Percentiles rank a stretch among this genome's conserved stretches.
These are phyloP conservation scores for Trematocara stigmaticum DNA, from an alignment of 2,113 vertebrate genomes.

Conservation along the genomic window DNA sequence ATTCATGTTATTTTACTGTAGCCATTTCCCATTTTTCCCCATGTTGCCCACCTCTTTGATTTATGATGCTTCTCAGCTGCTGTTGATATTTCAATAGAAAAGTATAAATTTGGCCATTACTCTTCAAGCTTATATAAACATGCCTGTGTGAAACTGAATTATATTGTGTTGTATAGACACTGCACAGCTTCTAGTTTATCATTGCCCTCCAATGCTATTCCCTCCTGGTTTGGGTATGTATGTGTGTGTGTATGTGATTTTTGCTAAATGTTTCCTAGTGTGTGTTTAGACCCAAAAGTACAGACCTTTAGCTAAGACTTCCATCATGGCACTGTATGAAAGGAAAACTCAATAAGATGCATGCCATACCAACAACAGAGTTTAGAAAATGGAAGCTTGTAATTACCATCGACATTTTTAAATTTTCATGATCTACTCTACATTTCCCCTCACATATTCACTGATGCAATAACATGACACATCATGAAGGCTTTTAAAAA, in stretches of 20 bases:
- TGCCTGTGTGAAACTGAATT: neutral
- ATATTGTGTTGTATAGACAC: neutral
- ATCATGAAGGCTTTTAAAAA: neutral
- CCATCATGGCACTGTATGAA: neutral
- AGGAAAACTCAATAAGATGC: neutral
- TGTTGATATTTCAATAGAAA: slow-evolving; percentile 40
- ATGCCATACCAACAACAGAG: neutral
- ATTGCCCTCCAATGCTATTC: neutral
- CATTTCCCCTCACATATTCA: neutral
- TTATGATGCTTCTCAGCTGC: slow-evolving; percentile 1
- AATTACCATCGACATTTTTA: neutral
- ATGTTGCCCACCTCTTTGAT: slow-evolving; percentile 3
- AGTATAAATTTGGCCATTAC: slow-evolving; percentile 22
- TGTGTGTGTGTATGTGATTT: neutral
- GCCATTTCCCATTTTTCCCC: neutral
- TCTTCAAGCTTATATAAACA: slow-evolving; percentile 18
- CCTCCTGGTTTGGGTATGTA: neutral
- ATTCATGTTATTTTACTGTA: neutral
- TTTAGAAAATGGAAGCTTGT: neutral
- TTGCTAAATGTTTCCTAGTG: neutral
- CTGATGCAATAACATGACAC: neutral
- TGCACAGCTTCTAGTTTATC: neutral
- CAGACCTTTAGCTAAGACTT: neutral
- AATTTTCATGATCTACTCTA: neutral
- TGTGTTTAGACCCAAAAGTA: neutral